Conservation (phyloP, 2,113 vertebrate species). For the Eulemur macaco region DNA sequence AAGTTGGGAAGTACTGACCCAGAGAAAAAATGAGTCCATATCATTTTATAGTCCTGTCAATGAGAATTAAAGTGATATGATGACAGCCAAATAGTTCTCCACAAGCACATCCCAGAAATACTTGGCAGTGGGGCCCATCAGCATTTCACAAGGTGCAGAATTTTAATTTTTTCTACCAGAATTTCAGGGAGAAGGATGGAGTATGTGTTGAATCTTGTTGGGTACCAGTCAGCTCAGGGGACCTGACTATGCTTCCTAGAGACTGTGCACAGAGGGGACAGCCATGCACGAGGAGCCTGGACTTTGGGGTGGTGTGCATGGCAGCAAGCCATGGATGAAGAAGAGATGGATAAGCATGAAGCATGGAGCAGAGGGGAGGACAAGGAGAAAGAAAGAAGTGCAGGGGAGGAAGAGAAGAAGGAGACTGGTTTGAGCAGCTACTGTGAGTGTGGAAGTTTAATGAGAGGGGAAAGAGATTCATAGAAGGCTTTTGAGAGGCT, state of each 20-base stretch:
- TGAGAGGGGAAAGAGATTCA: neutral
- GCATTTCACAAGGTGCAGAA: neutral
- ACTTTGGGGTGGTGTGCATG: neutral
- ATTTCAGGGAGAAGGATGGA: neutral
- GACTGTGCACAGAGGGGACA: neutral
- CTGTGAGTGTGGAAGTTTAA: neutral
- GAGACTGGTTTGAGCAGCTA: neutral
- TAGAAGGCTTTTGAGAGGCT: neutral
- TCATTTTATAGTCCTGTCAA: neutral
- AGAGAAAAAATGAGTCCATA: neutral
- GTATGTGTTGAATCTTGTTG: neutral
- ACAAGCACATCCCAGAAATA: neutral
- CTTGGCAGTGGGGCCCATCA: too few species aligned
- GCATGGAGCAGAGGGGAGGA: neutral
- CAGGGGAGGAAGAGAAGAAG: too few species aligned
- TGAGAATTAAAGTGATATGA: neutral
- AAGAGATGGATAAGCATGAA: neutral
- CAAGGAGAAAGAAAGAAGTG: neutral
- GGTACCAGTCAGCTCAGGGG: neutral
- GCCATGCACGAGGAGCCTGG: neutral
- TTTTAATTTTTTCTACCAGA: neutral
- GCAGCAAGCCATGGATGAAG: neutral
- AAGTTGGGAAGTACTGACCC: neutral
- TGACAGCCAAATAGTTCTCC: neutral
- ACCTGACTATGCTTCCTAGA: neutral